Percentiles rank a stretch among this genome's conserved stretches.
phyloP scores from a whole-genome alignment of 2,888 invertebrate species.

The Phanerotoma sp. region DNA sequence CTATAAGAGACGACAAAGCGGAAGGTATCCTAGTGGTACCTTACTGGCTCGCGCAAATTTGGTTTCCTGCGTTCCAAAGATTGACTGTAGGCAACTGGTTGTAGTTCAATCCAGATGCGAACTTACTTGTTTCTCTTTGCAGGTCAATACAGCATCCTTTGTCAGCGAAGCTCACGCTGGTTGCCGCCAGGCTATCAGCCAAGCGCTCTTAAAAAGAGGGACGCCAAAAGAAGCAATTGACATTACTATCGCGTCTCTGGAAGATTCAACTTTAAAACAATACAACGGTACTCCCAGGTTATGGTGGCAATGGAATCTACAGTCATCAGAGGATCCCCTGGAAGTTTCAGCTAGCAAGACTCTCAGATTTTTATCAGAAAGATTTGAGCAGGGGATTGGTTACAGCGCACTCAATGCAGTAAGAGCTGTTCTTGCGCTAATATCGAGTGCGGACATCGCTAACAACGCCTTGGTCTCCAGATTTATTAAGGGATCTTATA shows the following conservation, averaged over 20 bases:
- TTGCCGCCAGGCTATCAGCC: conserved; percentile 33
- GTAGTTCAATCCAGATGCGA: conserved; percentile 25
- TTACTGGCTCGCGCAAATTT: conserved; percentile 36
- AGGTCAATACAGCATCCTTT: conserved; percentile 34
- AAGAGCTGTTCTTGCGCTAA: conserved; percentile 12
- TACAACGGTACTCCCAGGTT: conserved; percentile 28
- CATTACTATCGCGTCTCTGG: conserved; percentile 31
- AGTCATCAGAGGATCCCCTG: not conserved
- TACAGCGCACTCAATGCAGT: conserved; percentile 5
- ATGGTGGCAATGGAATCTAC: conserved; percentile 32
- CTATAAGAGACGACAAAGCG: conserved; percentile 33
- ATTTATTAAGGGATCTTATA: conserved; percentile 16
- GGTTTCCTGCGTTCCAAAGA: conserved; percentile 34
- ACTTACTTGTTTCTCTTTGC: conserved; percentile 32
- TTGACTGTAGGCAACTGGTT: not conserved
- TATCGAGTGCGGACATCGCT: conserved; percentile 6
- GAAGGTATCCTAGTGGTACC: conserved; percentile 42
- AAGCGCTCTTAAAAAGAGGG: conserved; percentile 28
- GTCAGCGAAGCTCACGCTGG: conserved; percentile 7
- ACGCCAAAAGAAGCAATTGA: conserved; percentile 24
- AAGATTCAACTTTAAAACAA: conserved; percentile 14
- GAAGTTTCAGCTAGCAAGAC: conserved; percentile 1
- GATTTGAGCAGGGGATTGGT: conserved; percentile 8
- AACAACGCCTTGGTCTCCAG: conserved; percentile 7
- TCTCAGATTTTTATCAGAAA: conserved; percentile 7